phyloP scores from a whole-genome alignment of 2,113 vertebrate genomes.

The Arenaria interpres region DNA sequence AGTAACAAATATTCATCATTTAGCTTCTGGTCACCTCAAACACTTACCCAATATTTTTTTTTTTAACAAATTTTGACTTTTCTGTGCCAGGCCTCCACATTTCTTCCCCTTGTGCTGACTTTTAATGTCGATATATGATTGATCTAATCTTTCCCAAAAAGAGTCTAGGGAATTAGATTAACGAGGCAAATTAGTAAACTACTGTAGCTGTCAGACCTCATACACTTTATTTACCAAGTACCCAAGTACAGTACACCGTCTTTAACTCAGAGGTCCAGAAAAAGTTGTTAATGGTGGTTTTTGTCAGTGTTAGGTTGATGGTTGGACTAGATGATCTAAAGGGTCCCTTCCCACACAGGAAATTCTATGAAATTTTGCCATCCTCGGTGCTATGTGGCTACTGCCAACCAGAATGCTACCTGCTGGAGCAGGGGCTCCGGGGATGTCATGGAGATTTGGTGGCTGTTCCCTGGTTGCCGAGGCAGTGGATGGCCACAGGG shows the following conservation, averaged over 20 bases:
- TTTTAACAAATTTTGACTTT: neutral
- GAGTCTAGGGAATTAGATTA: neutral
- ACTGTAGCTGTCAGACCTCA: neutral
- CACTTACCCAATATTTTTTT: neutral
- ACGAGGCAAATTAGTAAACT: neutral
- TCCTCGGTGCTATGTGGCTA: accelerated
- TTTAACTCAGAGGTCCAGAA: neutral
- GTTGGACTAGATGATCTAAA: too few relatives aligned
- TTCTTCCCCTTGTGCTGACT: neutral
- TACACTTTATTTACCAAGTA: neutral
- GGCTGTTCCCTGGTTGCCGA: neutral
- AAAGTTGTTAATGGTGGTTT: neutral
- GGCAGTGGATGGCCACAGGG: accelerated
- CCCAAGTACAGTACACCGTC: neutral
- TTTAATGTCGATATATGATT: neutral
- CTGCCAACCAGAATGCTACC: neutral
- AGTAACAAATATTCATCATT: neutral
- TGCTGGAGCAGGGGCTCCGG: neutral
- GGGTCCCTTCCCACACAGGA: too few relatives aligned
- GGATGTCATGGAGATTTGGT: neutral
- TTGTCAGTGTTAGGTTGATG: too few relatives aligned
- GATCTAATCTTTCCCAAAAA: neutral
- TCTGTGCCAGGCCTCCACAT: neutral
- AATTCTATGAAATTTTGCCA: neutral
- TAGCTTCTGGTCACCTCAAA: neutral